Conservation (phyloP, 1,140 invertebrate genomes). For the Harpegnathos saltator region DNA sequence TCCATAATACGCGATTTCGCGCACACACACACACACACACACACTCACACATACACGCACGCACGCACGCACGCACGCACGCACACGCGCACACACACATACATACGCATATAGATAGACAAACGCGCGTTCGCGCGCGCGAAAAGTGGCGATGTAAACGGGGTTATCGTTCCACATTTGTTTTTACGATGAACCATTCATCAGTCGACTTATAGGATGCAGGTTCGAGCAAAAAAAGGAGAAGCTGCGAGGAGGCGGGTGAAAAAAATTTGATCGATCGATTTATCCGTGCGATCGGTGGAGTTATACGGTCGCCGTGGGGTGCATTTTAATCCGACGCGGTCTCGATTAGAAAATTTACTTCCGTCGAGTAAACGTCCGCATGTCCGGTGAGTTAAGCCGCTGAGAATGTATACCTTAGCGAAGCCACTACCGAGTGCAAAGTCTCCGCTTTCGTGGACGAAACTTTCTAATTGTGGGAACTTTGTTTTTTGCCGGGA, state of each 20-base stretch:
- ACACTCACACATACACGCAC: too few relatives aligned
- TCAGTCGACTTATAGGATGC: constrained; percentile 18
- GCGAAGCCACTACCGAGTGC: not conserved
- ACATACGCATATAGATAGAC: too few relatives aligned
- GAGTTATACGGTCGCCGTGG: constrained; percentile 14
- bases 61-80: not conserved
- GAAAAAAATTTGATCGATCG: constrained; percentile 44
- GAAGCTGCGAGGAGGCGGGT: constrained; percentile 11
- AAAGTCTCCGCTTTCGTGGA: constrained; percentile 23
- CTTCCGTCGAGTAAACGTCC: constrained; percentile 11
- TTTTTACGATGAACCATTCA: constrained; percentile 37
- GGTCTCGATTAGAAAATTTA: constrained; percentile 48
- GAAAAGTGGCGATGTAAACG: constrained; percentile 30
- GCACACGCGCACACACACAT: too few relatives aligned
- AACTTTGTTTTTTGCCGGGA: constrained; percentile 38
- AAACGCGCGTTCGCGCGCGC: not conserved
- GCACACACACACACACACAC: too few relatives aligned
- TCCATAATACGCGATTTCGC: not conserved
- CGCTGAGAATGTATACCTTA: constrained; percentile 14
- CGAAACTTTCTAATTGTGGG: constrained; percentile 46
- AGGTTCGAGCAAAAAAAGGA: not conserved
- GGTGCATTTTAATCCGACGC: constrained; percentile 30
- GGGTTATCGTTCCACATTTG: constrained; percentile 5
- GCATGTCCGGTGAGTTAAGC: not conserved
- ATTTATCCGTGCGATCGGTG: constrained; percentile 17